A percentile compares a stretch with the other conserved stretches of the same genome.
phyloP scores from a whole-genome alignment of 23 tunicate species.

The Aplidium turbinatum region DNA sequence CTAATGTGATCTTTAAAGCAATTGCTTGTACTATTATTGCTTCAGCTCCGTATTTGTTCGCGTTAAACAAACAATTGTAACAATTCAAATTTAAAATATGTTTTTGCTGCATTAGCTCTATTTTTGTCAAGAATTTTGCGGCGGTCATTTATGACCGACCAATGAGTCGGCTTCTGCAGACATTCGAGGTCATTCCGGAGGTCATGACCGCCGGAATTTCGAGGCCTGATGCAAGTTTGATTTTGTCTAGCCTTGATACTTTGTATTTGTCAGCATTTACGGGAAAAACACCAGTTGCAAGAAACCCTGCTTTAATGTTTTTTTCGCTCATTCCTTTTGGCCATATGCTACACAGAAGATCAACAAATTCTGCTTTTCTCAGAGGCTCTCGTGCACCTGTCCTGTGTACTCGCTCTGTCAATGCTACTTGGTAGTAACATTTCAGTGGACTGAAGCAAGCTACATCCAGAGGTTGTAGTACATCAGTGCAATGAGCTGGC shows the following conservation, averaged over 20 bases:
- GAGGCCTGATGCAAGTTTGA: conserved; percentile 9
- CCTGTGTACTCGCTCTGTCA: not conserved
- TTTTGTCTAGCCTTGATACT: conserved; percentile 17
- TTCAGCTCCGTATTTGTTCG: no score
- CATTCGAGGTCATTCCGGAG: no score
- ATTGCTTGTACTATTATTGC: no score
- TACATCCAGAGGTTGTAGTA: conserved; percentile 23
- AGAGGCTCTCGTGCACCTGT: conserved; percentile 5
- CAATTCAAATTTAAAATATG: no score
- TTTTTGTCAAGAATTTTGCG: no score
- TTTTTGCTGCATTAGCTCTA: no score
- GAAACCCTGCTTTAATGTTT: conserved; percentile 3
- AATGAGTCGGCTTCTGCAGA: no score
- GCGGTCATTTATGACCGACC: no score
- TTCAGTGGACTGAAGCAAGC: conserved; percentile 16
- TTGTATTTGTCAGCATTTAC: not conserved
- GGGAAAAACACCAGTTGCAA: conserved; percentile 10
- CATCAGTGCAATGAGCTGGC: conserved; percentile 34
- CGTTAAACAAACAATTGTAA: no score
- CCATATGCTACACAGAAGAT: conserved; percentile 8
- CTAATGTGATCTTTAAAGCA: no score
- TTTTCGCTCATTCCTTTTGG: not conserved
- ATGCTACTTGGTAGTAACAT: not conserved
- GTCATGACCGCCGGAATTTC: no score
- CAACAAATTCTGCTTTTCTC: conserved; percentile 17